Conservation (phyloP, 1,140 invertebrate genomes). For the Andricus grossulariae region DNA sequence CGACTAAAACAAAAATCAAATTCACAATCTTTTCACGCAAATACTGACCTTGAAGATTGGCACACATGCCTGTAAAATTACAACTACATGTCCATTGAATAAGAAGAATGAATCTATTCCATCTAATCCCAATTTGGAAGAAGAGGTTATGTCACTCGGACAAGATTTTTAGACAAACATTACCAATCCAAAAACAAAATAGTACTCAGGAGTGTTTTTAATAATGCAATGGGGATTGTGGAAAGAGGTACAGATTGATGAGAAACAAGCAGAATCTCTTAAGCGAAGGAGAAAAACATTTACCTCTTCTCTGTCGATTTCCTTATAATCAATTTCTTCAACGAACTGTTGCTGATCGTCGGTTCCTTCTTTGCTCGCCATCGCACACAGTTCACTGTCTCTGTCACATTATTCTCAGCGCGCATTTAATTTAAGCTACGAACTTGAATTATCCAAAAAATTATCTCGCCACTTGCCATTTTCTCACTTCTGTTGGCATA, state of each 20-base stretch:
- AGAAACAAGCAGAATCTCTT: not conserved
- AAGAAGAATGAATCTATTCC: not conserved
- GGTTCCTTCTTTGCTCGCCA: slow-evolving; percentile 71
- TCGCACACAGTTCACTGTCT: slow-evolving; percentile 66
- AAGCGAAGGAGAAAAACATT: slow-evolving; percentile 35
- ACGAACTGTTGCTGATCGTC: slow-evolving; percentile 76
- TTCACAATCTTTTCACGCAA: no score
- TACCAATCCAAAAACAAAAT: not conserved
- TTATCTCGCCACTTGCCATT: slow-evolving; percentile 48
- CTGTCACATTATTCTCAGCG: slow-evolving; percentile 59
- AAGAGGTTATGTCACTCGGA: not conserved
- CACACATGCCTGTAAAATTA: no score
- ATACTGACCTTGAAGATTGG: no score
- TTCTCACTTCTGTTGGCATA: slow-evolving; percentile 10
- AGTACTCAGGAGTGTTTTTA: not conserved
- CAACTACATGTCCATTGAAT: not conserved
- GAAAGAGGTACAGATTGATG: no score
- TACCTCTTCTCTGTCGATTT: slow-evolving; percentile 78
- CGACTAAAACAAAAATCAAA: not conserved
- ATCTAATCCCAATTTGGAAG: not conserved
- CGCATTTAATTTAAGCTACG: slow-evolving; percentile 60
- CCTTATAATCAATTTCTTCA: slow-evolving; percentile 79
- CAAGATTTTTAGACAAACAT: not conserved
- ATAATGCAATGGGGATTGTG: not conserved
- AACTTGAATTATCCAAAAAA: slow-evolving; percentile 45